Evolutionary conservation across 2,797 vertebrate genomes (phyloP).

Genomic region (Acanthis flammea): DNA sequence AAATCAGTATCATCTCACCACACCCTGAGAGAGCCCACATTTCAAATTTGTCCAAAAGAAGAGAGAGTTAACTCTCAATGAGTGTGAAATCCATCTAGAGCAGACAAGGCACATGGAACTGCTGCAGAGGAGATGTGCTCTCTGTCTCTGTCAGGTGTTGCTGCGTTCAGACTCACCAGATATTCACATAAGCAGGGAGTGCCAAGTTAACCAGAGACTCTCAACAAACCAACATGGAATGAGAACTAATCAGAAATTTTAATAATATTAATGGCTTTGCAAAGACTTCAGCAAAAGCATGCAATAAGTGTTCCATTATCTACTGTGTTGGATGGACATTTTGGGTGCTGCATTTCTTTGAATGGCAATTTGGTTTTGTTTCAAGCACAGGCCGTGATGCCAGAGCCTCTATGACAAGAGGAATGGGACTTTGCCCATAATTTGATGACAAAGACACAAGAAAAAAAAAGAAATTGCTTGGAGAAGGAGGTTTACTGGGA

Average conservation of each 20-base stretch:
- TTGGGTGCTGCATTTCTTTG: neutral
- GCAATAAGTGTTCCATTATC: neutral
- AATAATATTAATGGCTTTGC: neutral
- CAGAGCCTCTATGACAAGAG: neutral
- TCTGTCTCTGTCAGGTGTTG: neutral
- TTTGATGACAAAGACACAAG: neutral
- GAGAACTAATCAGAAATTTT: neutral
- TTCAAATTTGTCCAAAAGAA: neutral
- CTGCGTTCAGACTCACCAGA: fast-evolving
- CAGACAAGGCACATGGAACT: neutral
- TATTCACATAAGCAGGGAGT: neutral
- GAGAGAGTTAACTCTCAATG: neutral
- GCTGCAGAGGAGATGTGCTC: neutral
- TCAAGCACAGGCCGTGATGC: neutral
- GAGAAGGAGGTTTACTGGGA: neutral
- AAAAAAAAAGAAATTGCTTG: neutral
- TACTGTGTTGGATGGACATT: neutral
- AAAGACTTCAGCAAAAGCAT: neutral
- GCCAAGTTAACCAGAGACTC: neutral
- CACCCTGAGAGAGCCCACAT: neutral
- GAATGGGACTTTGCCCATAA: neutral
- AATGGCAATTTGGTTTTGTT: neutral
- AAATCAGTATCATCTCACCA: neutral
- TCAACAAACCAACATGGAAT: neutral
- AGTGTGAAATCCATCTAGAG: neutral